These are phyloP conservation scores for Ptychoptera albimana DNA, from an alignment of 2,888 invertebrate species.

Conservation along the genomic window DNA sequence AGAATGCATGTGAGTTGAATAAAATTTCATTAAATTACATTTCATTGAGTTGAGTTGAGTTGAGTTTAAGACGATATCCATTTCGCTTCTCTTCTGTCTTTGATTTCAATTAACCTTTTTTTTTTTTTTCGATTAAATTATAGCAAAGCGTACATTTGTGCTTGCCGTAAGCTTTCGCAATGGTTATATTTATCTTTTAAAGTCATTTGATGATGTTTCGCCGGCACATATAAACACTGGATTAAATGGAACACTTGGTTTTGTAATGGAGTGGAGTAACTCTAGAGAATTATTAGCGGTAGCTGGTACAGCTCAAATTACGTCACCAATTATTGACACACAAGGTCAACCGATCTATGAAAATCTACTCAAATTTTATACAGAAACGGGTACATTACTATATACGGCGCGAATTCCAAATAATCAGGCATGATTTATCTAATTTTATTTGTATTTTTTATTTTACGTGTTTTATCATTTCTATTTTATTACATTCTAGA, in stretches of 20 bases:
- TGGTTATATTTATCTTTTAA: constrained; percentile 77
- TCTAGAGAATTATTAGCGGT: constrained; percentile 84
- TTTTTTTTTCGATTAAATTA: constrained; percentile 10
- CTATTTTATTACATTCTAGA: constrained; percentile 32
- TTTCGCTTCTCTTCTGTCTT: neutral
- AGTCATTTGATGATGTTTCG: constrained; percentile 85
- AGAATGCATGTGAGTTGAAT: constrained; percentile 30
- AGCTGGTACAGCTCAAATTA: constrained; percentile 50
- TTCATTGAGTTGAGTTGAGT: neutral
- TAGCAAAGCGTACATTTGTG: constrained; percentile 52
- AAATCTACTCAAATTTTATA: constrained; percentile 83
- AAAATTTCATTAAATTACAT: neutral
- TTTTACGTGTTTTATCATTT: neutral
- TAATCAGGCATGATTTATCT: constrained; percentile 31
- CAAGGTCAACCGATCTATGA: constrained; percentile 41
- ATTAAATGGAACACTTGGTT: constrained; percentile 53
- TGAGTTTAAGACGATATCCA: neutral
- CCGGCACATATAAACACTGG: constrained; percentile 74
- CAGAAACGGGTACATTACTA: constrained; percentile 64
- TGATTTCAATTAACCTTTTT: constrained; percentile 1
- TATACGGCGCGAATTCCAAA: constrained; percentile 67
- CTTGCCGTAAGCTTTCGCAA: constrained; percentile 78
- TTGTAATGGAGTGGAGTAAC: constrained; percentile 94
- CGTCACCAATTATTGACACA: constrained; percentile 20
- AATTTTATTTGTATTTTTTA: neutral